phyloP scores from a whole-genome alignment of 1,140 invertebrate genomes.

The Whitmania pigra region DNA sequence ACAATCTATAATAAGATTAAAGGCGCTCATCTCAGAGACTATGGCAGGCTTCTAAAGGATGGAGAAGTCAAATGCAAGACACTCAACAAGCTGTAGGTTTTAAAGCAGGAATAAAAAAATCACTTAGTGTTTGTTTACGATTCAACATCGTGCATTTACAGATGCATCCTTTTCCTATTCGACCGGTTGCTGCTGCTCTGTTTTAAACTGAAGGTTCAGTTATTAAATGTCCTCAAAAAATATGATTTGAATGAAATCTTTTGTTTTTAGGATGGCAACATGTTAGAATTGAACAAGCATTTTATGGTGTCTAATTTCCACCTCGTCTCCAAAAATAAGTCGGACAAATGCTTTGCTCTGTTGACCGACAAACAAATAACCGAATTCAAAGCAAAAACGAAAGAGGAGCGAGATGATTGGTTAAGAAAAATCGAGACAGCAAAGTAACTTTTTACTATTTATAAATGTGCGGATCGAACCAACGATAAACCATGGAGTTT shows the following conservation, averaged over 20 bases:
- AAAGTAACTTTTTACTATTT: neutral
- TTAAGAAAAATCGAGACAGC: neutral
- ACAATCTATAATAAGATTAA: no score
- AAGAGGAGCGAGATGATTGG: neutral
- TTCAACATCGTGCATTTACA: slow-evolving; percentile 1
- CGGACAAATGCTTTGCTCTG: no score
- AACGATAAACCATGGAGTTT: no score
- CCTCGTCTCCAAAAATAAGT: neutral
- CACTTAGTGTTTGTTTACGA: neutral
- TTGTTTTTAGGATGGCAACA: neutral
- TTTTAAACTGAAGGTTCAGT: neutral
- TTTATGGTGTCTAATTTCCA: neutral
- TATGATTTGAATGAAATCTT: neutral
- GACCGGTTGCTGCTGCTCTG: neutral
- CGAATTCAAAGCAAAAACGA: neutral
- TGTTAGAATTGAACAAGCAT: neutral
- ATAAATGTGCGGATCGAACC: neutral
- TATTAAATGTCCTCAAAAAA: neutral
- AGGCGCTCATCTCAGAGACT: neutral
- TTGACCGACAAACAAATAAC: neutral
- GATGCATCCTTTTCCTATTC: slow-evolving; percentile 1
- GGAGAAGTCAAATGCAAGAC: neutral
- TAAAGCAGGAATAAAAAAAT: neutral
- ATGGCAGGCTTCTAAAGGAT: slow-evolving; percentile 1
- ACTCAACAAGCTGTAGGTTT: neutral